Evolutionary conservation across 2,113 vertebrate genomes (phyloP).

Genomic region (Percopsis transmontana): DNA sequence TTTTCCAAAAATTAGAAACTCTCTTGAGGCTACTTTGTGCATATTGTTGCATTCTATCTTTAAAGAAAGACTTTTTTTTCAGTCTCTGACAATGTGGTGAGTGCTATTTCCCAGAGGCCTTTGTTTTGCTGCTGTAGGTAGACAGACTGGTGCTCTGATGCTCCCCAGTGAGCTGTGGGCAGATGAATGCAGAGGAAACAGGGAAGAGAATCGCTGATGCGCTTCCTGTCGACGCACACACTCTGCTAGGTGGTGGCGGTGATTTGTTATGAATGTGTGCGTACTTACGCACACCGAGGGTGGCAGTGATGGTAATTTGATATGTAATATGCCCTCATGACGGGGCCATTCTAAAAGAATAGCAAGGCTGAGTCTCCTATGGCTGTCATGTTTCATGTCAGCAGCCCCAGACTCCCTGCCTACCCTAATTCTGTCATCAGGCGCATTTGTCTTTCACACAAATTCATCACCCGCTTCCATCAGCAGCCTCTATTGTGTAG

Average conservation of each 20-base stretch:
- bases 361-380: constrained; percentile 39
- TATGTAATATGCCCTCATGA: constrained; percentile 35
- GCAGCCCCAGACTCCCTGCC: constrained; percentile 21
- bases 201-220: constrained; percentile 62
- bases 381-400: constrained; percentile 51
- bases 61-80: constrained; percentile 33
- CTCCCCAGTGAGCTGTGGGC: constrained; percentile 52
- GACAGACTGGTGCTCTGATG: constrained; percentile 34
- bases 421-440: constrained; percentile 56
- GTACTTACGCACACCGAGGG: background rate
- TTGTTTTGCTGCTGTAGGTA: constrained; percentile 31
- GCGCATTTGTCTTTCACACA: constrained; percentile 11
- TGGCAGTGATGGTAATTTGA: constrained; percentile 41
- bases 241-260: constrained; percentile 25
- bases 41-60: no score
- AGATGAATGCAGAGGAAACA: constrained; percentile 38
- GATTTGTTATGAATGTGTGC: constrained; percentile 46
- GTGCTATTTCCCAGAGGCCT: constrained; percentile 32
- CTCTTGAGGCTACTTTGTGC: constrained; percentile 15
- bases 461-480: constrained; percentile 25
- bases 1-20: background rate
- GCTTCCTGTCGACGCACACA: constrained; percentile 54
- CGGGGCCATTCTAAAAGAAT: constrained; percentile 30
- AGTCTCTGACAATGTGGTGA: constrained; percentile 19
- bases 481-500: constrained; percentile 11